These are phyloP conservation scores for Circaetus cinerascens DNA, from an alignment of 2,113 vertebrate genomes.

Conservation along the genomic window DNA sequence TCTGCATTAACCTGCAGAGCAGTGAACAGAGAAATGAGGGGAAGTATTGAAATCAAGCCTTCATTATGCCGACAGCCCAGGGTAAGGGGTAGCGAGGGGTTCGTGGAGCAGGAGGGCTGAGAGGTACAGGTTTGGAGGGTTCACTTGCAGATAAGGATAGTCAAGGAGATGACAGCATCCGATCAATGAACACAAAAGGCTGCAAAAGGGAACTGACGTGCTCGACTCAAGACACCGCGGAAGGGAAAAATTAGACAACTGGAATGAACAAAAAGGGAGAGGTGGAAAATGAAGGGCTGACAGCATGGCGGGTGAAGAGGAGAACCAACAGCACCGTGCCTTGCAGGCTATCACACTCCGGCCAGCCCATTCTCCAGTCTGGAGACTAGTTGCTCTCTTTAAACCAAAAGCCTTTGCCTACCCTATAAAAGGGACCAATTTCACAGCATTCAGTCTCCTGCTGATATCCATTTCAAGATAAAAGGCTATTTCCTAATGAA, in stretches of 20 bases:
- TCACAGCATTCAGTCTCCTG: background rate
- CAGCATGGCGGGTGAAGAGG: background rate
- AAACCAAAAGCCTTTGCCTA: background rate
- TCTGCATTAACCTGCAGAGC: constrained; percentile 89
- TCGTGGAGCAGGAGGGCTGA: background rate
- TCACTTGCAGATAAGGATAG: constrained; percentile 41
- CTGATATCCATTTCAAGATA: background rate
- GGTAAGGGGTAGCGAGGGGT: constrained; percentile 61
- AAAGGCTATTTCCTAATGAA: background rate
- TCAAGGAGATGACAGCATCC: constrained; percentile 33
- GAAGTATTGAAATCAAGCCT: constrained; percentile 84
- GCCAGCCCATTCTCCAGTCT: rapidly evolving
- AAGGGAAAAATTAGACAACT: background rate
- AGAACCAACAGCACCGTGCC: rapidly evolving
- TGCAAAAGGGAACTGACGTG: background rate
- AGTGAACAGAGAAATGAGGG: constrained; percentile 80
- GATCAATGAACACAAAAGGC: constrained; percentile 57
- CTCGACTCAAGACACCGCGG: background rate
- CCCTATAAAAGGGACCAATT: background rate
- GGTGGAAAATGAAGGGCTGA: background rate
- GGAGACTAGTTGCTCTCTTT: background rate
- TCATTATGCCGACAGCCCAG: constrained; percentile 79
- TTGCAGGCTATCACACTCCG: background rate
- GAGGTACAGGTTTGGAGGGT: constrained; percentile 5
- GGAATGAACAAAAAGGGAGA: background rate